Base-by-base conservation (phyloP, 2,113 vertebrate genomes). In the Caracal caracal region DNA sequence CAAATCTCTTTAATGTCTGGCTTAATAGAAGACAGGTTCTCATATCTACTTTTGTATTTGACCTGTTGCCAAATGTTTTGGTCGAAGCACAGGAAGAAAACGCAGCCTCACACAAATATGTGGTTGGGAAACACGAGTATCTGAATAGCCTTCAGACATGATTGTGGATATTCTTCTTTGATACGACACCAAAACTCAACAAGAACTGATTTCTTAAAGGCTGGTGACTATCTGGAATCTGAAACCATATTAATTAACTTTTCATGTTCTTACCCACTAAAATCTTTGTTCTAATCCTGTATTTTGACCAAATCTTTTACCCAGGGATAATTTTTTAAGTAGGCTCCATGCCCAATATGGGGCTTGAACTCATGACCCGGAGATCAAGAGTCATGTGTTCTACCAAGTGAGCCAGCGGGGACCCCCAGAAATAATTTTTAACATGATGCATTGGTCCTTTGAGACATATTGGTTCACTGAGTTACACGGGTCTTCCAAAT, bases 121-220 rank as follows among this genome's bases (percentile, higher is more conserved):
- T 87, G 63, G 5, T 20, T 56, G 3, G 4, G 40, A 88, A 89
- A 96, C 53, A 12, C 15, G 13, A 24, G 28, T 49, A n/a, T 73
- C 26, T 94, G 70, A 92, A 88, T 33, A 93, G 28, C 24, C 20
- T 88, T 84, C 56, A 40, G 43, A 93, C 43, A 83, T 26, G 49
- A 78, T 16, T 35, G 35, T 30, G n/a, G 8, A 6, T n/a, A 11
- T 22, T 78, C 26, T 86, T n/a, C 73, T 95, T 88, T 95, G 47
- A 78, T 85, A 84, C 5, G 47, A 94, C 0, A 76, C 90, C 76
- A 93, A 95, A 94, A 82, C 86, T 79, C 56, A 11, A 24, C 56
- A 86, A 80, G 40, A 6, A n/a, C 15, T 40, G 19, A 15, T 40
- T n/a, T 78, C 61, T 79, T 82, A 73, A 86, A 79, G 24, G 22